Evolutionary conservation across 2,888 invertebrate species (phyloP).

Genomic region (Chloroclystis v-ata): DNA sequence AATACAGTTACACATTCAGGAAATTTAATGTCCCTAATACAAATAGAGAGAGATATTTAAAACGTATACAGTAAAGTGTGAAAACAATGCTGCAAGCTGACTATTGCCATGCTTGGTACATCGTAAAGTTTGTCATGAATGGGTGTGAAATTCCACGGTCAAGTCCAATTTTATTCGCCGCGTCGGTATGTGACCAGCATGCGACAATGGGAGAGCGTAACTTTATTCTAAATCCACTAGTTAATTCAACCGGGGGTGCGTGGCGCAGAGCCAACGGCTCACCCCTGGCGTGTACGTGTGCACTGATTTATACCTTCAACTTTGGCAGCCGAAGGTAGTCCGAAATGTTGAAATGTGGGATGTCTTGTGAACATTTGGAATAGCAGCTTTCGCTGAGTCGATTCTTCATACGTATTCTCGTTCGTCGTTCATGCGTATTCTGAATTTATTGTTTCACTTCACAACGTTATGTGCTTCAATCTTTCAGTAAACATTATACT

Average conservation of each 20-base stretch:
- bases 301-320: conserved; percentile 24
- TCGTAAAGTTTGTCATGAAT: neutral
- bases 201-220: conserved; percentile 26
- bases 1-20: neutral
- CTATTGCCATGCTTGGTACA: neutral
- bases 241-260: conserved; percentile 25
- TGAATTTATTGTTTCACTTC: too few relatives aligned
- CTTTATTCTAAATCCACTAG: conserved; percentile 27
- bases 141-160: conserved; percentile 19
- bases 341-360: conserved; percentile 21
- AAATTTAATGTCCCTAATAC: neutral
- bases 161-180: conserved; percentile 11
- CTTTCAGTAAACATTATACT: too few relatives aligned
- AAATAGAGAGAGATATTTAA: neutral
- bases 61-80: neutral
- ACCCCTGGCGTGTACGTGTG: conserved; percentile 21
- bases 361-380: conserved; percentile 17
- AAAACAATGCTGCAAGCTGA: neutral
- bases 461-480: too few relatives aligned
- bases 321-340: conserved; percentile 23
- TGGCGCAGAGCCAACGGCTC: conserved; percentile 21
- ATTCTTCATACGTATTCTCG: neutral
- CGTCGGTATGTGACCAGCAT: conserved; percentile 28
- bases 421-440: neutral
- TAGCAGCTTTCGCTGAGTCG: conserved; percentile 3